phyloP scores from a whole-genome alignment of 2,113 vertebrate genomes.

The Hoplias malabaricus region DNA sequence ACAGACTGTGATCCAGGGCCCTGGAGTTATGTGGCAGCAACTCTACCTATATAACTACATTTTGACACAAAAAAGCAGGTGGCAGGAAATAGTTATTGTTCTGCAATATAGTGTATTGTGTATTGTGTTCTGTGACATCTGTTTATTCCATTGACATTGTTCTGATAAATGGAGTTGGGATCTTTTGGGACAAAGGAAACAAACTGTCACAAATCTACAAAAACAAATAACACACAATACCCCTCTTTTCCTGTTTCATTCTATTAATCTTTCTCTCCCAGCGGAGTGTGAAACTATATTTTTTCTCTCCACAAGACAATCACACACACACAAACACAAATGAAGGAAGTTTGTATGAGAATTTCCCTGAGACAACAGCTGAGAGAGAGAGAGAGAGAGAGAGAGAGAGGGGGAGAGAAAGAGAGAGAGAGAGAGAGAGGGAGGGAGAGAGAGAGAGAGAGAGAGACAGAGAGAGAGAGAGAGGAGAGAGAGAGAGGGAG shows the following conservation, averaged over 20 bases:
- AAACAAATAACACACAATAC: too few relatives aligned
- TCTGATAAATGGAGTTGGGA: conserved; percentile 2
- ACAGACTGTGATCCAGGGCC: too few relatives aligned
- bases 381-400: conserved; percentile 30
- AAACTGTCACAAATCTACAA: conserved; percentile 63
- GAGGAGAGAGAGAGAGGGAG: neutral
- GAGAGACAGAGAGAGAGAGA: conserved; percentile 10
- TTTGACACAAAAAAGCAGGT: too few relatives aligned
- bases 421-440: conserved; percentile 22
- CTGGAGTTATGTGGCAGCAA: too few relatives aligned
- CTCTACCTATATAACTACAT: neutral
- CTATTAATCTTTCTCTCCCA: conserved; percentile 53
- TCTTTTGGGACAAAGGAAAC: conserved; percentile 40
- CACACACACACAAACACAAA: conserved; percentile 39
- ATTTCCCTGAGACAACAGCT: conserved; percentile 53
- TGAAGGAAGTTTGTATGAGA: conserved; percentile 22
- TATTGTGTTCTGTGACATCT: too few relatives aligned
- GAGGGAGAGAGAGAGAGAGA: conserved; percentile 37
- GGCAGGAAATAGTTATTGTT: neutral
- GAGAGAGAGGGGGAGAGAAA: conserved; percentile 38
- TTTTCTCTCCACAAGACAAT: conserved; percentile 59
- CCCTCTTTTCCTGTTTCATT: conserved; percentile 60
- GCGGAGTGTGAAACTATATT: conserved; percentile 59
- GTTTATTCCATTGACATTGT: neutral
- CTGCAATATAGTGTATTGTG: too few relatives aligned